These are phyloP conservation scores for Rhea americana DNA, from an alignment of 2,113 vertebrate species.

Conservation along the genomic window DNA sequence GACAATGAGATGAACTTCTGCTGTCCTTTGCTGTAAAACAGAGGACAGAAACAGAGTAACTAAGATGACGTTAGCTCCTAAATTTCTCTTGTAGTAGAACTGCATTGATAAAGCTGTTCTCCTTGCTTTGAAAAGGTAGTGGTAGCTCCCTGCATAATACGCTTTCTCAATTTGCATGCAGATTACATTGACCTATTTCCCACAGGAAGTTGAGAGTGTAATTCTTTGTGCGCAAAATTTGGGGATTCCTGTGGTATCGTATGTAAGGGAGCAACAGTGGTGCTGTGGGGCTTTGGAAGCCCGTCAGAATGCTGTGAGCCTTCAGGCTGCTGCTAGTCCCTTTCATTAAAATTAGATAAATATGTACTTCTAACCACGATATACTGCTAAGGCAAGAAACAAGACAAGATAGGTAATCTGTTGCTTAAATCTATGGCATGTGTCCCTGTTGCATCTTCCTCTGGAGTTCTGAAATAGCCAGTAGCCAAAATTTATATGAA, in stretches of 20 bases:
- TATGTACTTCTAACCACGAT: background rate
- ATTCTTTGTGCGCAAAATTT: background rate
- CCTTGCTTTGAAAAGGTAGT: background rate
- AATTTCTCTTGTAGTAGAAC: background rate
- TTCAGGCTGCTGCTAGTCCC: background rate
- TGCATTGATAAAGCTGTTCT: background rate
- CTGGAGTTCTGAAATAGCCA: background rate
- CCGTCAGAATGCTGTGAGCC: background rate
- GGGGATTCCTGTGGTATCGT: background rate
- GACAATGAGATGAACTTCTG: background rate
- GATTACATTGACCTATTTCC: constrained; percentile 33
- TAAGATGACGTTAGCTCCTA: background rate
- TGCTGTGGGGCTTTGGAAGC: background rate
- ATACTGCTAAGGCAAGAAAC: background rate
- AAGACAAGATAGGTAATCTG: background rate
- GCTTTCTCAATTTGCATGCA: background rate
- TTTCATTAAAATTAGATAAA: background rate
- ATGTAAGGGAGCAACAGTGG: background rate
- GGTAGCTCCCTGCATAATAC: background rate
- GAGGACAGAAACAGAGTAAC: background rate
- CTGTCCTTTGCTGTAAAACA: background rate
- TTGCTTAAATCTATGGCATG: background rate
- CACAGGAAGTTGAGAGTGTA: background rate
- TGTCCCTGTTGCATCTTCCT: background rate
- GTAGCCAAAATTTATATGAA: background rate